phyloP scores from a whole-genome alignment of 1,140 invertebrate species.

The Spodoptera frugiperda region DNA sequence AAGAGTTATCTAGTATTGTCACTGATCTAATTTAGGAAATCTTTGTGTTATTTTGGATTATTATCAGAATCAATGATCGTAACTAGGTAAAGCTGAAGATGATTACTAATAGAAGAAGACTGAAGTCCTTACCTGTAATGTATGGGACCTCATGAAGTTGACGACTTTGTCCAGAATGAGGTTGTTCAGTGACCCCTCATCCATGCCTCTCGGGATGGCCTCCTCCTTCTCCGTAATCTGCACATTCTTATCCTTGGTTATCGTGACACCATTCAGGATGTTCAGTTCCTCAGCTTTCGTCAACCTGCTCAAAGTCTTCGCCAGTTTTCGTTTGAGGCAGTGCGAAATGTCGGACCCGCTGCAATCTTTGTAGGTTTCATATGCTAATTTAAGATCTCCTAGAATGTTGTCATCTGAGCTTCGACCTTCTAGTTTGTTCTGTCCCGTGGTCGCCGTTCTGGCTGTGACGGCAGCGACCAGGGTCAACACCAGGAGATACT shows the following conservation, averaged over 20 bases:
- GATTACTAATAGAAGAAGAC: background rate
- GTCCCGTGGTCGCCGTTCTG: conserved; percentile 75
- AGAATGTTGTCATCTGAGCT: conserved; percentile 80
- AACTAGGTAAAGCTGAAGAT: background rate
- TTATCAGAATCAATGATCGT: no score
- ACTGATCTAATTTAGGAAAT: no score
- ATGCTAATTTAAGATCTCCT: conserved; percentile 80
- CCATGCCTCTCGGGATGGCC: conserved; percentile 89
- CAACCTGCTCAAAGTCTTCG: conserved; percentile 90
- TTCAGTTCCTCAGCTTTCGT: conserved; percentile 88
- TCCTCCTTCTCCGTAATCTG: conserved; percentile 81
- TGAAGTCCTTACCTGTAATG: conserved; percentile 90
- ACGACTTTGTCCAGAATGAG: conserved; percentile 91
- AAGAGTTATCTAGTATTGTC: no score
- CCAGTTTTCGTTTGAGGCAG: conserved; percentile 92
- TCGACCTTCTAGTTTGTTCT: conserved; percentile 77
- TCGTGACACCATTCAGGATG: conserved; percentile 90
- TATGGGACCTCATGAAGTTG: conserved; percentile 91
- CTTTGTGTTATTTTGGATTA: no score
- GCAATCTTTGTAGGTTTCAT: conserved; percentile 91
- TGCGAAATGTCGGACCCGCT: conserved; percentile 89
- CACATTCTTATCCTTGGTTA: conserved; percentile 88
- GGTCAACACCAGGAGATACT: conserved; percentile 81
- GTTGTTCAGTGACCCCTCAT: conserved; percentile 90
- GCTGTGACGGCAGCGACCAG: conserved; percentile 76